Base-by-base conservation (phyloP, 2,888 invertebrate genomes). In the Tachina fera region DNA sequence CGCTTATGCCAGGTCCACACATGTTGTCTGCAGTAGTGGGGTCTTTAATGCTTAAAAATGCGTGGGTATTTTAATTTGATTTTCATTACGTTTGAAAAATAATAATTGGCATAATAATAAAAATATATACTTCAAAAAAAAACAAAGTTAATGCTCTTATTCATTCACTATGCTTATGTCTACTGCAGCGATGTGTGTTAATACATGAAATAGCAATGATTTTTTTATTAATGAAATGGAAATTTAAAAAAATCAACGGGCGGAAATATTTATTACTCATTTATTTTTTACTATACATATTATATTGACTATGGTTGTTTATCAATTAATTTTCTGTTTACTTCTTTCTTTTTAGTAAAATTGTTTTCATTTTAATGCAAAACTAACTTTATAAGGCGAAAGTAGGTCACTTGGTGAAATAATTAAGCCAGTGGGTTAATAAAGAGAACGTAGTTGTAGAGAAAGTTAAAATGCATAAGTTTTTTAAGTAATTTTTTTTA, bases 31-130 rank as follows among this genome's bases (percentile, higher is more conserved):
- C 16, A 81, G 60, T 70, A 81, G 76, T 81, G 60, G n/a, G 47
- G 14, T 72, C 81, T 76, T 84, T 63, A 77, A 74, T 83, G 83
- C 84, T 87, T 81, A 86, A 87, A 86, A 87, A 78, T 78, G 86
- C 86, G 83, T 79, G 45, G 63, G 19, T 72, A 79, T 86, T 87
- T 87, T 86, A 87, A 87, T 86, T 87, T 86, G 83, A 84, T 79
- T 87, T 87, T 76, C 70, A 80, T 77, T 80, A 63, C 56, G 72
- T 81, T 79, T 77, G 76, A 65, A 76, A 70, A 58, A 72, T 67
- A 75, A 39, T 45, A 71, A 76, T 71, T 77, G 58, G 14, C 67
- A 72, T 47, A 51, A 68, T 13, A 51, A 61, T 43, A 74, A 49
- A 49, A 63, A 45, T 9, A 58, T 45, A 61, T 31, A n/a, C n/a